Evolutionary conservation across 2,113 vertebrate species (phyloP), one percentile per base, ranked within the genome.

Genomic region (Psophia crepitans): DNA sequence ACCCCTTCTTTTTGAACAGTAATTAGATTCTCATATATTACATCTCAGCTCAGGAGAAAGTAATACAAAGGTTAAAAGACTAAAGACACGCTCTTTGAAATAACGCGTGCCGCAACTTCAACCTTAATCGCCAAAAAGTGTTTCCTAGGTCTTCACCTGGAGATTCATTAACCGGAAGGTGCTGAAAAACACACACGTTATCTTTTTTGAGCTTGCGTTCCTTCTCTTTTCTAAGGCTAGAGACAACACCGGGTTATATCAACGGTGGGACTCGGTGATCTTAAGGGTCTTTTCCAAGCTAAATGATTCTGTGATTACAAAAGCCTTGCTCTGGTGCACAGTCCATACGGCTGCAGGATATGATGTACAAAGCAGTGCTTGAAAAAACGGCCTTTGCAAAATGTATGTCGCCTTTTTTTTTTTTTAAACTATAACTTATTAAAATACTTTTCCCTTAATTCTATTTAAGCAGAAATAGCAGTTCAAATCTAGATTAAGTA

Each of bases 231-330:
- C n/a, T 49, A 63, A 70, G 68, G 9, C 23, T n/a, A 56, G 19
- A 83, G 11, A 14, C 33, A 75, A 9, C 8, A 43, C 5, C 56
- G 35, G 21, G 20, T 71, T 63, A 20, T 8, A 56, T 11, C 27
- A 56, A 63, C 0, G 0, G 33, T 1, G 44, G 28, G 46, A 57
- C 46, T 56, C 4, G 0, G 58, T 6, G 7, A 46, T 21, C 24
- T 63, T 17, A 37, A 63, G 24, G 26, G 14, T 60, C 32, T 68
- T 89, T 63, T 37, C 44, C 66, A 79, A 22, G 20, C 20, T 28
- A 26, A 73, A 48, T 3, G 11, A 61, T 26, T 35, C 53, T 20
- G 28, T 39, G 32, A n/a, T 37, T 32, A 57, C 23, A 70, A 73
- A 93, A 19, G 1, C 43, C n/a, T 23, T 0, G 1, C 8, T 37